Evolutionary conservation across 2,113 vertebrate genomes (phyloP), one percentile per base, ranked within the genome.

Genomic region (Paramisgurnus dabryanus): DNA sequence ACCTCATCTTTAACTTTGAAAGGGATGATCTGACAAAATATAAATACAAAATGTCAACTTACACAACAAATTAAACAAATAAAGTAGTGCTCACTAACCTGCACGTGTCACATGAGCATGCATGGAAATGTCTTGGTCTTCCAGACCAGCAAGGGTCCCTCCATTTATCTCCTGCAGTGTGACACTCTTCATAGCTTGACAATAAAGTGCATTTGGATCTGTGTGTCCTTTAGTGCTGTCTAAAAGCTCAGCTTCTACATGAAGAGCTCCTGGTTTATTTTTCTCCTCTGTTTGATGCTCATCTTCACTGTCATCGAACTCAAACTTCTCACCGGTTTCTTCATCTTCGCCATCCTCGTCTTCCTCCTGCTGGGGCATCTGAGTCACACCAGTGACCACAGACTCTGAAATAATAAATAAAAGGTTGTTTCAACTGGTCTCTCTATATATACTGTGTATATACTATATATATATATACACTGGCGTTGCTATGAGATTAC

Each of bases 241-340:
- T 27, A 43, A 72, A 74, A 40, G 76, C 27, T 53, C 67, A 41
- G 50, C 50, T n/a, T 64, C 67, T 69, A 69, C 57, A 67, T 39
- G 40, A 41, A 45, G 55, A 75, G 22, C 6, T 74, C 7, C 63
- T 55, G 57, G 49, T 10, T 55, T 15, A 13, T 66, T 58, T 27
- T 43, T 58, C 41, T 18, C 47, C 17, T 17, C 15, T 34, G 61
- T 53, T 40, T 79, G 49, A 3, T 67, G 27, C 15, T 87, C 86
- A 2, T 87, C 86, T 58, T 86, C 86, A 34, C 80, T 81, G n/a
- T 86, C 82, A 22, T 84, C 86, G 77, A 87, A 87, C 70, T 87
- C 74, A 83, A 87, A 87, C 57, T 72, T 81, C 67, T 85, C 76
- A 10, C 86, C 84, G n/a, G 74, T 64, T 53, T 87, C 86, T 45